Percentiles rank a stretch among this genome's conserved stretches.
These are phyloP conservation scores for Magallana gigas DNA, from an alignment of 1,140 invertebrate species.

Conservation along the genomic window DNA sequence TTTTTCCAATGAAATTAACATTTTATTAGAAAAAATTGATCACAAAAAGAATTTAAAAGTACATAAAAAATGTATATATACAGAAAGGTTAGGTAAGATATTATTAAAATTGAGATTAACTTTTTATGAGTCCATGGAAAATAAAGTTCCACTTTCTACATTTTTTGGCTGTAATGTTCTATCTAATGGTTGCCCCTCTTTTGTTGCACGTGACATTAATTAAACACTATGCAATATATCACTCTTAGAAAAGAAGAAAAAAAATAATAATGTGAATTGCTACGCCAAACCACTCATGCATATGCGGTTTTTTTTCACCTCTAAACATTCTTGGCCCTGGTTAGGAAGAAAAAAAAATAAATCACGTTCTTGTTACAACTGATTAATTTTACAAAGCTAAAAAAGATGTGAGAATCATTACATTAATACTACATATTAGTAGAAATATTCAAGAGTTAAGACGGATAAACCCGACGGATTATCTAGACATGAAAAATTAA, in stretches of 20 bases:
- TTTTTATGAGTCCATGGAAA: background rate
- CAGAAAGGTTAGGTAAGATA: background rate
- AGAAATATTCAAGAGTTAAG: slow-evolving; percentile 13
- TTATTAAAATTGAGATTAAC: background rate
- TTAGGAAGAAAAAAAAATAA: background rate
- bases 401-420: background rate
- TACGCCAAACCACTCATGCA: background rate
- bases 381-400: slow-evolving; percentile 17
- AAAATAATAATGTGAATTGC: background rate
- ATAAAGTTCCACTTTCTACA: background rate
- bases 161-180: slow-evolving; percentile 13
- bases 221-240: slow-evolving; percentile 27
- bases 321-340: background rate
- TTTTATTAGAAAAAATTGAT: background rate
- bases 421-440: slow-evolving; percentile 27
- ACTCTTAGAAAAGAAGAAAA: background rate
- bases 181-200: background rate
- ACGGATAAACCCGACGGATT: slow-evolving; percentile 41
- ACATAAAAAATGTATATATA: background rate
- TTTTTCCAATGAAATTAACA: background rate
- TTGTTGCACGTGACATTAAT: background rate
- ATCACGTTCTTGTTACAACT: background rate
- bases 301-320: background rate
- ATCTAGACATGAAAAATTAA: background rate
- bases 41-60: background rate